Evolutionary conservation across 2,113 vertebrate species (phyloP).

Genomic region (Aldabrachelys gigantea): DNA sequence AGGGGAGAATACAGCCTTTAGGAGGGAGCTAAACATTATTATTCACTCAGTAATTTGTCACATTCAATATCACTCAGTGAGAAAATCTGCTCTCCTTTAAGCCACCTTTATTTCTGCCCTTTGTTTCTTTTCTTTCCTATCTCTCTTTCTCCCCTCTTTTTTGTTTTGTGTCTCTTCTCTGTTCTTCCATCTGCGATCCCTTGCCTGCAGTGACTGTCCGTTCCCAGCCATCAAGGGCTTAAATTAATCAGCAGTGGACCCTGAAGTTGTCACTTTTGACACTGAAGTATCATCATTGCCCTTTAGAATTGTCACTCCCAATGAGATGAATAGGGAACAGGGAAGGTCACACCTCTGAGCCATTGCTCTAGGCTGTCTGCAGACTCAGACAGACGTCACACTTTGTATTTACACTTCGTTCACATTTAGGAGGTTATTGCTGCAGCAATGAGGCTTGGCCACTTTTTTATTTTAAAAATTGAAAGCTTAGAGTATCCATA

Average conservation of each 20-base stretch:
- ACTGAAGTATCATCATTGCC: fast-evolving
- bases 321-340: fast-evolving
- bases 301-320: background rate
- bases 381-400: background rate
- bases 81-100: background rate
- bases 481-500: background rate
- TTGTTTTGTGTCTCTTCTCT: background rate
- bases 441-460: background rate
- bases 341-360: background rate
- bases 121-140: background rate
- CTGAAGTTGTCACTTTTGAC: background rate
- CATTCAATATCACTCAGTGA: background rate
- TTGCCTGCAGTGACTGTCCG: background rate
- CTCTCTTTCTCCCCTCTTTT: fast-evolving
- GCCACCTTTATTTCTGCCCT: background rate
- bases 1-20: background rate
- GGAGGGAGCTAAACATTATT: background rate
- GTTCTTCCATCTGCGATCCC: fast-evolving
- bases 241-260: background rate
- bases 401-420: background rate
- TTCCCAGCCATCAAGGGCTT: background rate
- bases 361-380: background rate
- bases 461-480: background rate
- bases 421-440: background rate
- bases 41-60: background rate